Conservation (phyloP, 2,797 vertebrate genomes). For the Tiaroga cobitis region DNA sequence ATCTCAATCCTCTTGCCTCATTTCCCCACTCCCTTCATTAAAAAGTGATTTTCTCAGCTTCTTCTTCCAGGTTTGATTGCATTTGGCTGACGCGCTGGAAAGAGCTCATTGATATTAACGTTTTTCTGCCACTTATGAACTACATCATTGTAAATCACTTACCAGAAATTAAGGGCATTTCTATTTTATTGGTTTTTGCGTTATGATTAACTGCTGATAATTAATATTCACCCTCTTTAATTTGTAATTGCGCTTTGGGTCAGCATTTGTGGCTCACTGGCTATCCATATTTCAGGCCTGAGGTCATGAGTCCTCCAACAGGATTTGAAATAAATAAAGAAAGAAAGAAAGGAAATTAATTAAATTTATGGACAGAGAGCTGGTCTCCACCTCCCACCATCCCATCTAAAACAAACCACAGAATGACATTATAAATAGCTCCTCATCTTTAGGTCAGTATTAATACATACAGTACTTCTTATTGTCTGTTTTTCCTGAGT, state of each 20-base stretch:
- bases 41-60: constrained; percentile 23
- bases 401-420: background rate
- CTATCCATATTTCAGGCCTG: background rate
- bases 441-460: constrained; percentile 28
- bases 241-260: constrained; percentile 15
- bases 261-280: background rate
- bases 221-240: constrained; percentile 24
- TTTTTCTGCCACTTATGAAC: constrained; percentile 23
- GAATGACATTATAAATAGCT: constrained; percentile 24
- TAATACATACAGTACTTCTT: constrained; percentile 38
- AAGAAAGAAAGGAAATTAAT: background rate
- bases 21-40: constrained; percentile 5
- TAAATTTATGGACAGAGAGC: constrained; percentile 2
- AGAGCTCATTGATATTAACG: constrained; percentile 13
- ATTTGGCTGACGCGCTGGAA: constrained; percentile 6
- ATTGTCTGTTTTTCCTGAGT: constrained; percentile 44
- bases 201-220: constrained; percentile 24
- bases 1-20: constrained; percentile 2
- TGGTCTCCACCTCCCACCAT: background rate
- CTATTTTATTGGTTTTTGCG: constrained; percentile 8
- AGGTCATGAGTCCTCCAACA: background rate
- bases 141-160: constrained; percentile 29
- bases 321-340: background rate
- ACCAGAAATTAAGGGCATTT: constrained; percentile 9
- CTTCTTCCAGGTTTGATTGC: constrained; percentile 33